Evolutionary conservation across 2,888 invertebrate species (phyloP).

Genomic region (Congeria kusceri): DNA sequence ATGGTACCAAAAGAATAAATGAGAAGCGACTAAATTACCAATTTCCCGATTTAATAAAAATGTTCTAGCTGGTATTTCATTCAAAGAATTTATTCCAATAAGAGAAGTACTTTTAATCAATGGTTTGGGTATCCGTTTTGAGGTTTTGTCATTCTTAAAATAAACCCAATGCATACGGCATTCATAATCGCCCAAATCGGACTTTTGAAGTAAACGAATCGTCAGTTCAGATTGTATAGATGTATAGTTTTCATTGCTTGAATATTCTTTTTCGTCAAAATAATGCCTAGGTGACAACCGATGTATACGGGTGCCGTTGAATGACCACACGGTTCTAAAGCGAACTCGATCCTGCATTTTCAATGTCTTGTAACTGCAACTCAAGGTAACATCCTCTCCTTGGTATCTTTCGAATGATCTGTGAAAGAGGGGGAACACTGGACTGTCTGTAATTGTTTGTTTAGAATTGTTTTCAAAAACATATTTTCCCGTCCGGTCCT

Average conservation of each 20-base stretch:
- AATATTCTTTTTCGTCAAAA: no score
- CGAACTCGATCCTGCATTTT: no score
- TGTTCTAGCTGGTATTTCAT: neutral
- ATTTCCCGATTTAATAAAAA: slow-evolving; percentile 15
- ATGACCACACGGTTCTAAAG: neutral
- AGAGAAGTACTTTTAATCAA: no score
- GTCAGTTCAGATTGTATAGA: neutral
- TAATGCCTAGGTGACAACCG: no score
- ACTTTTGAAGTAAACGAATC: slow-evolving; percentile 1
- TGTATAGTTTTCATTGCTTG: neutral
- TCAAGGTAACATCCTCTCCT: slow-evolving; percentile 25
- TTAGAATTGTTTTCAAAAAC: no score
- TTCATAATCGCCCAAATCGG: slow-evolving; percentile 28
- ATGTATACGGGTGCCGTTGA: slow-evolving; percentile 1
- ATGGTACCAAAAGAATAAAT: slow-evolving; percentile 5
- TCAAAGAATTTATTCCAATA: neutral
- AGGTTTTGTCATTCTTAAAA: no score
- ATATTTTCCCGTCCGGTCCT: no score
- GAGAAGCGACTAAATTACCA: slow-evolving; percentile 10
- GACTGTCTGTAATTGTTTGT: no score
- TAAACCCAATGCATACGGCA: neutral
- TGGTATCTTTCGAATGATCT: slow-evolving; percentile 3
- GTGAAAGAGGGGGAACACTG: neutral
- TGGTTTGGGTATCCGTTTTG: no score
- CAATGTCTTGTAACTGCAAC: neutral